These are phyloP conservation scores for Chaetodon trifascialis DNA, from an alignment of 2,113 vertebrate genomes.

Conservation along the genomic window DNA sequence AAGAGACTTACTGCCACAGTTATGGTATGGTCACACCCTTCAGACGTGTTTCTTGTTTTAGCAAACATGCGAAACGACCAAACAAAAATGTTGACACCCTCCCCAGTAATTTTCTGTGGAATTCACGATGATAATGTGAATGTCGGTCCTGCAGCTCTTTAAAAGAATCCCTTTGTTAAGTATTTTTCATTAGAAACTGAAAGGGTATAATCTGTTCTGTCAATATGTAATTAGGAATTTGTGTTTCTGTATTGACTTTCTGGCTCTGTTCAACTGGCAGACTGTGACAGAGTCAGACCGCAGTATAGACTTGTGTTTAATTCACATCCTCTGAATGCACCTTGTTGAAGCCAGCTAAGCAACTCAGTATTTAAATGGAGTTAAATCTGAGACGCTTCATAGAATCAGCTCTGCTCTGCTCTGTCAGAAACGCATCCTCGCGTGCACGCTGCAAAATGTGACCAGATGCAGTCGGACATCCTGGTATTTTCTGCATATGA, in stretches of 20 bases:
- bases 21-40: conserved; percentile 26
- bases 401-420: neutral
- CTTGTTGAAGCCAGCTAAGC: neutral
- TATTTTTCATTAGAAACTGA: conserved; percentile 21
- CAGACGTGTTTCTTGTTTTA: conserved; percentile 64
- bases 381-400: neutral
- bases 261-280: neutral
- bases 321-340: neutral
- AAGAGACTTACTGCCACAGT: neutral
- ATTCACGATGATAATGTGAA: conserved; percentile 82
- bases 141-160: conserved; percentile 71
- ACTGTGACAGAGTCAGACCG: neutral
- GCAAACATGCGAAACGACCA: conserved; percentile 68
- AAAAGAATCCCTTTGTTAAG: conserved; percentile 1
- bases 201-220: conserved; percentile 24
- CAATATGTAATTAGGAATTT: conserved; percentile 21
- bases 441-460: too few species aligned
- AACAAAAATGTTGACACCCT: conserved; percentile 84
- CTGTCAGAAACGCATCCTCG: too few species aligned
- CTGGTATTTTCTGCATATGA: too few species aligned
- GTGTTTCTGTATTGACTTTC: neutral
- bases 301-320: neutral
- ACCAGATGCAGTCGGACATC: too few species aligned
- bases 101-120: conserved; percentile 81
- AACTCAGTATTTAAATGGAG: neutral